Conservation (phyloP, 2,888 invertebrate species). For the Erebia palarica region DNA sequence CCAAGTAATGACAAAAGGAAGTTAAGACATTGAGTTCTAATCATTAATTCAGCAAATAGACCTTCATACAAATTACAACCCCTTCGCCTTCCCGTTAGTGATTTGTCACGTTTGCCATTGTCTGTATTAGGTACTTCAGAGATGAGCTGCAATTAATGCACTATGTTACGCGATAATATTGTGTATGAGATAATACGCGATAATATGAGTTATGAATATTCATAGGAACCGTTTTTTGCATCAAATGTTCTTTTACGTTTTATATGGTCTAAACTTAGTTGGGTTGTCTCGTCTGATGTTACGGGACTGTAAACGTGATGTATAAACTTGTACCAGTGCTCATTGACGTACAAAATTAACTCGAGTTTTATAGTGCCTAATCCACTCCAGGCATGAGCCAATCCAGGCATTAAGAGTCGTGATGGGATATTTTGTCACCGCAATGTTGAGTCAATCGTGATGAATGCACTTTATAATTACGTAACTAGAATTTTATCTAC, state of each 20-base stretch:
- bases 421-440: conserved; percentile 55
- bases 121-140: neutral
- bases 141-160: neutral
- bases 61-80: neutral
- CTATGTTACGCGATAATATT: neutral
- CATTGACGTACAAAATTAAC: conserved; percentile 24
- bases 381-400: too few species aligned
- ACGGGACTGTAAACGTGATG: neutral
- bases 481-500: conserved; percentile 9
- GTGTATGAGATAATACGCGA: neutral
- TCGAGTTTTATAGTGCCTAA: conserved; percentile 46
- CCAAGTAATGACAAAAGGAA: neutral
- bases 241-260: neutral
- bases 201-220: neutral
- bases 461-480: conserved; percentile 49
- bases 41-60: too few species aligned
- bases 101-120: conserved; percentile 1
- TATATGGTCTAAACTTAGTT: neutral
- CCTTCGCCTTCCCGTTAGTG: conserved; percentile 4
- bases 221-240: neutral
- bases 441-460: conserved; percentile 54
- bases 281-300: neutral
- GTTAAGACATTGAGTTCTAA: neutral
- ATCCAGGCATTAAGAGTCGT: conserved; percentile 56
- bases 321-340: conserved; percentile 30